Evolutionary conservation across 2,797 vertebrate species (phyloP).

Genomic region (Enteromius argenteus): DNA sequence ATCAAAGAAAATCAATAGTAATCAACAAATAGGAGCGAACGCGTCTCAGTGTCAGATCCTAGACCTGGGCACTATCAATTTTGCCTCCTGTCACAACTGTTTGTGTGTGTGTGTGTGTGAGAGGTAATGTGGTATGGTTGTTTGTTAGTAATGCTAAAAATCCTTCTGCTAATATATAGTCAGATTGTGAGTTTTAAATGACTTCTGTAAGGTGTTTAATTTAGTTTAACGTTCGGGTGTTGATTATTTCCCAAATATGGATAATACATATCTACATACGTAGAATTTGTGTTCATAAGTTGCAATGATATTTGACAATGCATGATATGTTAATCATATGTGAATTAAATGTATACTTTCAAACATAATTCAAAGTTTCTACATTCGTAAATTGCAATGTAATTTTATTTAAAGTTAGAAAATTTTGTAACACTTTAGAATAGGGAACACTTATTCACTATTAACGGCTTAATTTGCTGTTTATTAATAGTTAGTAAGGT

Average conservation of each 20-base stretch:
- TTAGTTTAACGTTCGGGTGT: background rate
- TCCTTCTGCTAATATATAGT: background rate
- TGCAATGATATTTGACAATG: background rate
- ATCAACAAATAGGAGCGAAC: constrained; percentile 96
- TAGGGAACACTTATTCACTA: no score
- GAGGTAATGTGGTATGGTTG: constrained; percentile 67
- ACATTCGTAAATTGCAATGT: background rate
- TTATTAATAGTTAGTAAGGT: no score
- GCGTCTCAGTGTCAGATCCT: constrained; percentile 83
- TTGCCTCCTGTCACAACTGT: constrained; percentile 85
- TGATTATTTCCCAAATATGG: background rate
- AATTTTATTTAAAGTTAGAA: background rate
- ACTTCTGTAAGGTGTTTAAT: background rate
- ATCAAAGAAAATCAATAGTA: constrained; percentile 99
- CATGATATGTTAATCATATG: background rate
- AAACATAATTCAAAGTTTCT: background rate
- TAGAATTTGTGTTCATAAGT: background rate
- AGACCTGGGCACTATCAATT: constrained; percentile 84
- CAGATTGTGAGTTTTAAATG: background rate
- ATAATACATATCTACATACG: background rate
- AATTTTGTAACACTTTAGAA: background rate
- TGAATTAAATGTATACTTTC: background rate
- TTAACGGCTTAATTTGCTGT: no score
- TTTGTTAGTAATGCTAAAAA: constrained; percentile 10
- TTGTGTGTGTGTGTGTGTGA: constrained; percentile 31